Conservation (phyloP, 2,113 vertebrate genomes). For the Synchiropus splendidus region DNA sequence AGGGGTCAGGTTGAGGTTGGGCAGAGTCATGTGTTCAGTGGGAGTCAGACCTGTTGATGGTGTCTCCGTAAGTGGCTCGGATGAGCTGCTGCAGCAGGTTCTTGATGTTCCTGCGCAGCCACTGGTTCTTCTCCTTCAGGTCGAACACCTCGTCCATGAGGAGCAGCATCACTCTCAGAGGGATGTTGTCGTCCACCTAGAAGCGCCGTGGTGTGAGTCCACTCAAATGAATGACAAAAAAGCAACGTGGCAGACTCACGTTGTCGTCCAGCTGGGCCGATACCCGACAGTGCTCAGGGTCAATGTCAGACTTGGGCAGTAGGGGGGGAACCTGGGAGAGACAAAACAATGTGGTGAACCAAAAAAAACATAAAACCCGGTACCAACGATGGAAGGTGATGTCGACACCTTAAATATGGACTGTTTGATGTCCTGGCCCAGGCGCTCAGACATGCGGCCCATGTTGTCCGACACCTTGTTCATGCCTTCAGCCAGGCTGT, state of each 20-base stretch:
- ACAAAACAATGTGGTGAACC: background rate
- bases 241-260: slow-evolving; percentile 66
- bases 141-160: slow-evolving; percentile 99
- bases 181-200: slow-evolving; percentile 97
- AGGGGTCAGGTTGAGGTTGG: background rate
- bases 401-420: slow-evolving; percentile 94
- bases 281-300: slow-evolving; percentile 89
- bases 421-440: slow-evolving; percentile 95
- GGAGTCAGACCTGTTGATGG: slow-evolving; percentile 82
- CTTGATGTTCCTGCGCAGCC: slow-evolving; percentile 97
- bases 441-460: slow-evolving; percentile 93
- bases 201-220: background rate
- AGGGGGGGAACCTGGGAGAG: slow-evolving; percentile 80
- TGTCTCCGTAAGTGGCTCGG: slow-evolving; percentile 93
- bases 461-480: slow-evolving; percentile 97
- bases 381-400: too few species aligned
- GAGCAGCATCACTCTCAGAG: slow-evolving; percentile 90
- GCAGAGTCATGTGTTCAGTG: background rate
- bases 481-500: slow-evolving; percentile 97
- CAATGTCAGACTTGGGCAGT: slow-evolving; percentile 84
- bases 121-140: slow-evolving; percentile 97
- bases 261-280: slow-evolving; percentile 96
- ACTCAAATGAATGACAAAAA: background rate
- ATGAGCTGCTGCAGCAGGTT: slow-evolving; percentile 97
- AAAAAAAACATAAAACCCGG: background rate